A percentile compares a stretch with the other conserved stretches of the same genome.
Conservation (phyloP, 2,888 invertebrate species). For the Macaria liturata region DNA sequence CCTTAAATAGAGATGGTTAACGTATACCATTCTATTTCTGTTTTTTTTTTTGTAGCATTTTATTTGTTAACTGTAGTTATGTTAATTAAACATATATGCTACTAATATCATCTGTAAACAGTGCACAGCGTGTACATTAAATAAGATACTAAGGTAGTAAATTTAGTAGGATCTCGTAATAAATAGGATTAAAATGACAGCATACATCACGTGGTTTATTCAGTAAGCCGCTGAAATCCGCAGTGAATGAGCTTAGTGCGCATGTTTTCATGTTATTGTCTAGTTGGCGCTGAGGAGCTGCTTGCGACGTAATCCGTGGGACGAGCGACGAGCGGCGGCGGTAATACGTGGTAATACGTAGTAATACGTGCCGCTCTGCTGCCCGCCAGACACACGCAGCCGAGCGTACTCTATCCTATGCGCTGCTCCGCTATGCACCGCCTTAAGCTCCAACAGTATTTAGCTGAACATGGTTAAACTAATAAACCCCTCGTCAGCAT, state of each 20-base stretch:
- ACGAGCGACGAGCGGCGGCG: background rate
- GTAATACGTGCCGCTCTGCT: background rate
- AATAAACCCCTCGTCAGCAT: too few species aligned
- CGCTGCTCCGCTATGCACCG: too few species aligned
- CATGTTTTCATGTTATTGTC: background rate
- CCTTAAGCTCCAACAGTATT: too few species aligned
- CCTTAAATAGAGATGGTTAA: constrained; percentile 2
- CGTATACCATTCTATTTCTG: too few species aligned
- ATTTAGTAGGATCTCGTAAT: too few species aligned
- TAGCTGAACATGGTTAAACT: too few species aligned
- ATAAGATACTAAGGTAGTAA: too few species aligned
- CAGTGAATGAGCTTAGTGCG: background rate
- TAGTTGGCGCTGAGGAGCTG: background rate
- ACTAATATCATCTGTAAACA: background rate
- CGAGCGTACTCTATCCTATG: background rate
- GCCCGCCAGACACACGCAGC: background rate
- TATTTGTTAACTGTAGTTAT: background rate
- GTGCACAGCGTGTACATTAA: too few species aligned
- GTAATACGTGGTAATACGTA: background rate
- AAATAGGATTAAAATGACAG: too few species aligned
- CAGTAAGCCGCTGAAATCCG: too few species aligned
- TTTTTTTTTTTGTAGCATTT: too few species aligned
- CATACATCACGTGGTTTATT: too few species aligned
- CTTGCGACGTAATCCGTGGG: background rate
- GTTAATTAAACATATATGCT: background rate